Evolutionary conservation across 1,140 invertebrate species (phyloP).

Genomic region (Druon quercuslanigerum): DNA sequence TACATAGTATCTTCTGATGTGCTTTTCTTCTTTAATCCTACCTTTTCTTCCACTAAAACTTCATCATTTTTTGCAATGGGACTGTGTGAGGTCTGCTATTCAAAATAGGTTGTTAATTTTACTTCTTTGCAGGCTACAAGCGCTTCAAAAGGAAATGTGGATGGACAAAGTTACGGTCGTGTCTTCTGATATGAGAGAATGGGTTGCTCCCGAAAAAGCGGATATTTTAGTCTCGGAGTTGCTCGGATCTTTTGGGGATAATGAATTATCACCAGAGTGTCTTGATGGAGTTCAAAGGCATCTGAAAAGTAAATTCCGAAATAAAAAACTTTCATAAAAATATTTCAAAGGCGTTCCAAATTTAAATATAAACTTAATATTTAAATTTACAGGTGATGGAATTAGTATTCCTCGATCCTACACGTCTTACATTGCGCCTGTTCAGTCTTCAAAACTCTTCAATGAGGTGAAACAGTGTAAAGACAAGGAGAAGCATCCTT

Average conservation of each 20-base stretch:
- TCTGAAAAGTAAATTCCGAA: constrained; percentile 81
- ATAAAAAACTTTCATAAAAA: constrained; percentile 32
- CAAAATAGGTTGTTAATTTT: neutral
- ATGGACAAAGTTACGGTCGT: constrained; percentile 85
- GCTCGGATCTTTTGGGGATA: constrained; percentile 98
- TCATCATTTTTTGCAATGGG: no score
- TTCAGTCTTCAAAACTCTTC: constrained; percentile 87
- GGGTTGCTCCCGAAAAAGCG: constrained; percentile 87
- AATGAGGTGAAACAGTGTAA: constrained; percentile 81
- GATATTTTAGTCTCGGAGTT: constrained; percentile 98
- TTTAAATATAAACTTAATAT: neutral
- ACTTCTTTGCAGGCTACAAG: constrained; percentile 78
- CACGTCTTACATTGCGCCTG: constrained; percentile 92
- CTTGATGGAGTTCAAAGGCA: constrained; percentile 95
- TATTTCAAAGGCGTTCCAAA: neutral
- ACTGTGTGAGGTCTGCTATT: no score
- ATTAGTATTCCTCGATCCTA: constrained; percentile 95
- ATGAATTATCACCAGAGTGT: constrained; percentile 99
- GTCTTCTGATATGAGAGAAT: constrained; percentile 93
- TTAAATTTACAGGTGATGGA: constrained; percentile 81
- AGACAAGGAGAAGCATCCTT: constrained; percentile 78
- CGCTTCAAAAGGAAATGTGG: constrained; percentile 90
- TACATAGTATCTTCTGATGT: no score
- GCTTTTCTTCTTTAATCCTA: no score
- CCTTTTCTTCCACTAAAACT: no score